These are phyloP conservation scores for Sebastes hubbsi DNA, from an alignment of 2,797 vertebrate genomes.

Conservation along the genomic window DNA sequence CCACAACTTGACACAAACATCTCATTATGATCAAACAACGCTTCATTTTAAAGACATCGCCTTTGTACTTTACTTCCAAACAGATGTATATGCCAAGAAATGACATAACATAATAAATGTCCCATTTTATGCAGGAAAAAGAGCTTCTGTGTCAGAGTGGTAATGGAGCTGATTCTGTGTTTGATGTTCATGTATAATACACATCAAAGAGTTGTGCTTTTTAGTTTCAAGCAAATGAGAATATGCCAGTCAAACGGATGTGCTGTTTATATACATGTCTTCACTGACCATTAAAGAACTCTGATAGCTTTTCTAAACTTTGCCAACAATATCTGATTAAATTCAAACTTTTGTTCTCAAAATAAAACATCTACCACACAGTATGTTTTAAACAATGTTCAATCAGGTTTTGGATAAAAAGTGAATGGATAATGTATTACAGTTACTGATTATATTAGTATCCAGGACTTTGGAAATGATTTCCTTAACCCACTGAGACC, in stretches of 20 bases:
- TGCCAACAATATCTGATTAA: neutral
- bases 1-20: slow-evolving; percentile 43
- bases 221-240: slow-evolving; percentile 4
- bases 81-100: slow-evolving; percentile 46
- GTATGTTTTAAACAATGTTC: neutral
- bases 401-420: neutral
- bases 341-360: neutral
- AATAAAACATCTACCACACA: neutral
- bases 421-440: neutral
- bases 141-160: slow-evolving; percentile 7
- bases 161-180: slow-evolving; percentile 19
- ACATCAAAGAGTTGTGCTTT: slow-evolving; percentile 43
- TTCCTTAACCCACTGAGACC: neutral
- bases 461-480: neutral
- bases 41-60: slow-evolving; percentile 28
- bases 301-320: neutral
- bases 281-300: neutral
- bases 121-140: slow-evolving; percentile 17
- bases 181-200: slow-evolving; percentile 43
- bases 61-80: slow-evolving; percentile 45
- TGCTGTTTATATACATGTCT: neutral
- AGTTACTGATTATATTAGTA: neutral
- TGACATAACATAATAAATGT: slow-evolving; percentile 20
- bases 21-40: slow-evolving; percentile 53
- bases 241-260: neutral